These are phyloP conservation scores for Trichonephila clavipes DNA, from an alignment of 1,140 invertebrate species.

Conservation along the genomic window DNA sequence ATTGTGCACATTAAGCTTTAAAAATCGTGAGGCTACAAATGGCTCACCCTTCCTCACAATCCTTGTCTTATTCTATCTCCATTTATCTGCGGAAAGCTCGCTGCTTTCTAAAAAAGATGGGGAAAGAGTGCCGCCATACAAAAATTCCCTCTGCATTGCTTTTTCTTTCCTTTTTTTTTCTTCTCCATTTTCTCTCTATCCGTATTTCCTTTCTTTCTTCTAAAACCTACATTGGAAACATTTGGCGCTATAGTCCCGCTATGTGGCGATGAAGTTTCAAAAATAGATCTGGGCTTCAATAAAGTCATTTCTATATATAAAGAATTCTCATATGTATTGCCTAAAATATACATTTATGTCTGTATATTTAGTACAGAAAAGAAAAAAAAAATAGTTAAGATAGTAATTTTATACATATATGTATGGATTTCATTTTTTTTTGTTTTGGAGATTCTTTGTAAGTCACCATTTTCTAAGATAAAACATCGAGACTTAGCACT, in stretches of 20 bases:
- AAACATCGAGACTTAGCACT: too few relatives aligned
- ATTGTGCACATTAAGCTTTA: conserved; percentile 76
- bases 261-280: conserved; percentile 49
- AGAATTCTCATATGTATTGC: too few relatives aligned
- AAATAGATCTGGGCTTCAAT: too few relatives aligned
- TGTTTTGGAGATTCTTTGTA: neutral
- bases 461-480: too few relatives aligned
- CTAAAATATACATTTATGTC: too few relatives aligned
- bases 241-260: conserved; percentile 59
- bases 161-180: conserved; percentile 35
- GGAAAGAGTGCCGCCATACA: conserved; percentile 50
- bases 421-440: neutral
- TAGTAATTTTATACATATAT: neutral
- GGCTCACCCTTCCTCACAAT: conserved; percentile 74
- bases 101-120: conserved; percentile 31
- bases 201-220: conserved; percentile 46
- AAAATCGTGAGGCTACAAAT: conserved; percentile 73
- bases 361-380: neutral
- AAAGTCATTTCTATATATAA: too few relatives aligned
- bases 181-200: conserved; percentile 33
- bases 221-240: conserved; percentile 6
- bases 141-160: conserved; percentile 57
- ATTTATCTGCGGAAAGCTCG: conserved; percentile 71
- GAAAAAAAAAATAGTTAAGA: neutral
- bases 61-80: conserved; percentile 73